A percentile compares a stretch with the other conserved stretches of the same genome.
These are phyloP conservation scores for Drosophila grimshawi DNA, from an alignment of 1,140 invertebrate genomes.

Conservation along the genomic window DNA sequence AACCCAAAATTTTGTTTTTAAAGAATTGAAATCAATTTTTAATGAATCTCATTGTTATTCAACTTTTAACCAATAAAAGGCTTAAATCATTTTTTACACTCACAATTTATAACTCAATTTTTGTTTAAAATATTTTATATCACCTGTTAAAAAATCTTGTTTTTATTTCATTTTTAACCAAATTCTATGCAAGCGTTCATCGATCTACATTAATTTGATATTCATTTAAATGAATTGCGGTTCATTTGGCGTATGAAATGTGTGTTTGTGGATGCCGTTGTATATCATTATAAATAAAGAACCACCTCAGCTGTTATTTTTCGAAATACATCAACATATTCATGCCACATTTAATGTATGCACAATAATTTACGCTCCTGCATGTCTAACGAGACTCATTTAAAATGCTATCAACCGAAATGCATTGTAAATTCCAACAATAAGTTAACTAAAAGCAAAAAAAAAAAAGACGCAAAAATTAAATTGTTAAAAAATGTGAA, in stretches of 20 bases:
- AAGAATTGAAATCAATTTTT: too few relatives aligned
- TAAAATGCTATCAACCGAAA: constrained; percentile 68
- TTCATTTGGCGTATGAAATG: neutral
- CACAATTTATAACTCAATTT: too few relatives aligned
- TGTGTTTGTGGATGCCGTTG: neutral
- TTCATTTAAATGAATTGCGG: neutral
- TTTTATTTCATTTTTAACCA: neutral
- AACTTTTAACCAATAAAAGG: neutral
- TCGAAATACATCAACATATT: neutral
- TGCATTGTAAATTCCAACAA: constrained; percentile 60
- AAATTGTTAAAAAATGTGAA: constrained; percentile 48
- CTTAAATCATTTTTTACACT: too few relatives aligned
- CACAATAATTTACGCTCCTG: constrained; percentile 33
- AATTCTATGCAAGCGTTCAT: neutral
- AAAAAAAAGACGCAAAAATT: constrained; percentile 36
- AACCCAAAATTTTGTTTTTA: too few relatives aligned
- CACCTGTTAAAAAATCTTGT: too few relatives aligned
- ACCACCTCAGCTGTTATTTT: neutral
- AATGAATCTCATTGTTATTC: too few relatives aligned
- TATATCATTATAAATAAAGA: neutral
- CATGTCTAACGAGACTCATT: constrained; percentile 53
- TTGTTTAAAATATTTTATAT: too few relatives aligned
- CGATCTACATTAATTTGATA: neutral
- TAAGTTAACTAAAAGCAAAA: constrained; percentile 9
- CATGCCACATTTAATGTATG: constrained; percentile 23